Evolutionary conservation across 2,888 invertebrate species (phyloP), one percentile per base, ranked within the genome.

Genomic region (Xestia ashworthii): DNA sequence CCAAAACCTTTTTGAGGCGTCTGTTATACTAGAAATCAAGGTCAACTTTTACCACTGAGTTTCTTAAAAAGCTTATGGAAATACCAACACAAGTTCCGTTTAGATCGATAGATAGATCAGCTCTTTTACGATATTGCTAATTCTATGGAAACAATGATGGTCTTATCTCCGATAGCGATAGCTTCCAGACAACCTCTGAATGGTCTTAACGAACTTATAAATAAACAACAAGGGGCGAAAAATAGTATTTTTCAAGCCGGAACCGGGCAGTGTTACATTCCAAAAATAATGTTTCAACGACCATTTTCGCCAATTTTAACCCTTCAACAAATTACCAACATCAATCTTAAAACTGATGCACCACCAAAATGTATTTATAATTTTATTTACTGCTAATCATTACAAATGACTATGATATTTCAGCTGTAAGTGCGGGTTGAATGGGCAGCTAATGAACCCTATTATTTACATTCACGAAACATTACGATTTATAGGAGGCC

Each of bases 371-470:
- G 25, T 60, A 74, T 78, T 77, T 67, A 76, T 73, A 79, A 55
- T 64, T 62, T 70, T 79, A 79, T 81, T 80, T 69, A 46, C 58
- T 44, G 69, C 16, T 81, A 85, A 88, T 82, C 67, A 58, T 86
- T 81, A 83, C 73, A 84, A 86, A 88, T 87, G 71, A 50, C 73
- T 5, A 38, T 68, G 48, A 83, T 86, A 71, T 82, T 87, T 83
- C 75, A 79, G 38, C 66, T 50, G 41, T 76, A 80, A 85, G 78
- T 85, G 72, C 48, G 53, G 80, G 72, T 76, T 75, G 84, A 84
- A 84, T 82, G 83, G 80, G 74, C 78, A 84, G 48, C 55, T 80
- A 87, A 87, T 83, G 79, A 82, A 69, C 60, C 58, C 78, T 82
- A 77, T 87, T 76, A 82, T 79, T 85, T 81, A 71, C 71, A 83